phyloP scores from a whole-genome alignment of 1,140 invertebrate genomes.

The Oncopodura yosiiana region DNA sequence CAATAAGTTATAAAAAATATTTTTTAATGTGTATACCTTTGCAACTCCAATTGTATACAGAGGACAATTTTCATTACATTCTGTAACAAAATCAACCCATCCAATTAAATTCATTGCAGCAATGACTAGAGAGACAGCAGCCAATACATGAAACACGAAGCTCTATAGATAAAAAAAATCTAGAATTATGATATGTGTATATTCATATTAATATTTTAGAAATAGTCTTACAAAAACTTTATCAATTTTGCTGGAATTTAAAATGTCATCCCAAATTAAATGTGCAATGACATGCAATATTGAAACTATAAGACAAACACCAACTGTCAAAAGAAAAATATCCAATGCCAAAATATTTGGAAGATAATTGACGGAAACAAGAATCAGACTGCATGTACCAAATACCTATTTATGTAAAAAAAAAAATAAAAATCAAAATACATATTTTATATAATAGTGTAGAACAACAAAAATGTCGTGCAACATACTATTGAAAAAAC shows the following conservation, averaged over 20 bases:
- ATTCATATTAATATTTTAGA: neutral
- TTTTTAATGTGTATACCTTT: slow-evolving; percentile 7
- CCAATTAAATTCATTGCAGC: slow-evolving; percentile 20
- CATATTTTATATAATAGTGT: slow-evolving; percentile 2
- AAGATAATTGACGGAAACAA: slow-evolving; percentile 3
- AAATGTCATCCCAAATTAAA: neutral
- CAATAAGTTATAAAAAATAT: neutral
- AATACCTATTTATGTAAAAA: slow-evolving; percentile 15
- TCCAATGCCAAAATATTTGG: slow-evolving; percentile 8
- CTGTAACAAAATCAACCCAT: slow-evolving; percentile 9
- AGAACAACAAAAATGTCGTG: neutral
- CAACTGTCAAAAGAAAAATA: slow-evolving; percentile 5
- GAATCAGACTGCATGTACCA: slow-evolving; percentile 9
- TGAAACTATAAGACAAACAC: slow-evolving; percentile 10
- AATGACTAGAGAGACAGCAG: slow-evolving; percentile 8
- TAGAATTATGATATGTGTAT: too few species aligned
- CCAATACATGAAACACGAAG: slow-evolving; percentile 15
- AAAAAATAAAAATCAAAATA: neutral
- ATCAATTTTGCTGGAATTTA: neutral
- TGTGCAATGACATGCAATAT: neutral
- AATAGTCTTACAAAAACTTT: slow-evolving; percentile 6
- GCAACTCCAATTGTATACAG: slow-evolving; percentile 17
- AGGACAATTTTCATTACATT: slow-evolving; percentile 6
- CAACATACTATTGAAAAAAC: slow-evolving; percentile 12
- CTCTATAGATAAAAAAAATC: neutral